Base-by-base conservation (phyloP, 2,888 invertebrate genomes). In the Sclerodermus sp. region DNA sequence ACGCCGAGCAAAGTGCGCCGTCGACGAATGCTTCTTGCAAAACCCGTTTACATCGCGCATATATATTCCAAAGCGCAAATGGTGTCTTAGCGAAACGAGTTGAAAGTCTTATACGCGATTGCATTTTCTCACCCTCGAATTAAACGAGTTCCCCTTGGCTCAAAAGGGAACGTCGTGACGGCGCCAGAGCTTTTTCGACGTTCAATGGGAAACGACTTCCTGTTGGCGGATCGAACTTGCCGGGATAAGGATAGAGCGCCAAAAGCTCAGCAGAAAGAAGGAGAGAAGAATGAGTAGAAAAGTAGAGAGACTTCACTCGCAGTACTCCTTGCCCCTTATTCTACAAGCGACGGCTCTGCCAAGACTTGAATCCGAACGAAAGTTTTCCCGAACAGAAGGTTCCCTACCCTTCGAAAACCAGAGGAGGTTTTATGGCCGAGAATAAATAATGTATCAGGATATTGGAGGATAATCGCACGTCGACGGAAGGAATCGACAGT, bases 371-470 rank as follows among this genome's bases (percentile, higher is more conserved):
- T 12, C 12, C 43, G 32, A 41, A 23, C n/a, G 14, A 63, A 60
- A 61, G 58, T 59, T 61, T 49, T 36, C 47, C 30, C 32, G 44
- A 12, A 42, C 37, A 45, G 31, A 59, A 52, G 58, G 55, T 49
- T 59, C 58, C 51, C 8, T 57, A 55, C 52, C 57, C 57, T 53
- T 30, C 49, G 52, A 53, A 51, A 55, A 51, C 49, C 42, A 48
- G n/a, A 52, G 37, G 43, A 45, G 54, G 45, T 53, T 58, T 51
- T 49, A 55, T 54, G 47, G 55, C 41, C 55, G 37, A 40, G 46
- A 57, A 67, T 68, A 69, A 68, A 68, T 68, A 67, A 67, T 67
- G 66, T 64, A 61, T 58, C 59, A 57, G 56, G 58, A 65, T 65
- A 60, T 59, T 56, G 53, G 43, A 55, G 57, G 61, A 66, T 68